Base-by-base conservation (phyloP, 2,797 vertebrate species). In the Sus cebifrons region DNA sequence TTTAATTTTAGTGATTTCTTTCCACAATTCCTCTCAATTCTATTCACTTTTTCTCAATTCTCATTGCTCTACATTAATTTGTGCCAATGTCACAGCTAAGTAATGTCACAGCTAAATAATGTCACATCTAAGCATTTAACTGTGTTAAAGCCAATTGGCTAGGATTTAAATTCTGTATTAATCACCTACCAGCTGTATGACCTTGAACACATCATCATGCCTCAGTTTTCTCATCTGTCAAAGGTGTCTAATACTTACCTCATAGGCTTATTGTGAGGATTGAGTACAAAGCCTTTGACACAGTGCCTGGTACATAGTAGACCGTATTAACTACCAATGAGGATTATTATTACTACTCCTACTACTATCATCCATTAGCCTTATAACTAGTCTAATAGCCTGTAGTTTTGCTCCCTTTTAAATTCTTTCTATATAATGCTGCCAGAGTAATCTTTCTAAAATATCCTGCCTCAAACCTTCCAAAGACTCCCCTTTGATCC, bases 401-500 rank as follows among this genome's bases (percentile, higher is more conserved):
- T 14, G 77, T 92, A 9, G 13, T 86, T 0, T 5, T 96, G 86
- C 91, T 96, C 10, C 78, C 89, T 91, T 98, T 18, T 91, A 62
- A 62, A 96, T n/a, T 82, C 67, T 29, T 77, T 88, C 13, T 49
- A 64, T 11, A 36, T 85, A 60, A 83, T 49, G 10, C 84, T 78
- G 16, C 68, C 44, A 74, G 40, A 81, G 32, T 81, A 96, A 97
- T 91, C n/a, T 71, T 78, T 73, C 32, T 36, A 62, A 78, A 73
- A 77, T 84, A 11, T 13, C 27, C 17, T 40, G 27, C 54, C 67
- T 68, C 75, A 44, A 21, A 75, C 9, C 29, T 88, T 49, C 8
- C 56, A 77, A 83, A 71, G 71, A 2, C 21, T 77, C 5, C 14
- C 12, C 17, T 77, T 68, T 86, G 62, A 14, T 21, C 13, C 78